These are phyloP conservation scores for Epinephelus coioides DNA, from an alignment of 2,797 vertebrate genomes.

Conservation along the genomic window DNA sequence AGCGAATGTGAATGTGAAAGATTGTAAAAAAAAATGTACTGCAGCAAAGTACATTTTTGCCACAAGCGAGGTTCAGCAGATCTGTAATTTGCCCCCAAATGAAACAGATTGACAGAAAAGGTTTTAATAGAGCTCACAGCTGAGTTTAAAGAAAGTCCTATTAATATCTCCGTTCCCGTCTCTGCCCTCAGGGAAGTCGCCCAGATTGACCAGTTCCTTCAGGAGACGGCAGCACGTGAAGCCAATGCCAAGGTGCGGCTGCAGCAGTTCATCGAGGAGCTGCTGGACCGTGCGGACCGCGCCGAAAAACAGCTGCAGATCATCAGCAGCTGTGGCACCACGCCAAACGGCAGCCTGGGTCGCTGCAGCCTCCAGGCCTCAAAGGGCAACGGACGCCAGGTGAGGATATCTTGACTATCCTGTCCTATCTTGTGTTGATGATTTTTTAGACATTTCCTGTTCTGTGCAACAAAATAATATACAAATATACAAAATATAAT, in stretches of 20 bases:
- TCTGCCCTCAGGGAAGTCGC: conserved; percentile 91
- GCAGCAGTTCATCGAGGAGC: conserved; percentile 99
- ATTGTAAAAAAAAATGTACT: not conserved
- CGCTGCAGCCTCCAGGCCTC: conserved; percentile 90
- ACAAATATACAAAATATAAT: not conserved
- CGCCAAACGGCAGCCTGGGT: conserved; percentile 95
- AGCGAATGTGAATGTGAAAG: conserved; percentile 31
- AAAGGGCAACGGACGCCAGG: conserved; percentile 88
- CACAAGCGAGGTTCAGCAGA: not conserved
- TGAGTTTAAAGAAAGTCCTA: not conserved
- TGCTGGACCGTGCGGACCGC: conserved; percentile 96
- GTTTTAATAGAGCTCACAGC: not conserved
- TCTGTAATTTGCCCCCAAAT: not conserved
- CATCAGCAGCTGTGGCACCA: conserved; percentile 97
- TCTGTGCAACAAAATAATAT: too few species aligned
- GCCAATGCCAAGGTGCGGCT: conserved; percentile 97
- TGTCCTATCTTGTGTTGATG: not conserved
- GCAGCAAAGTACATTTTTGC: not conserved
- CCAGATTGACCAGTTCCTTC: conserved; percentile 98
- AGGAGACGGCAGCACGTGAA: conserved; percentile 96
- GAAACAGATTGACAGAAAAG: not conserved
- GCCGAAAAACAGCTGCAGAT: conserved; percentile 98
- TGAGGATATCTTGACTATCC: conserved; percentile 44
- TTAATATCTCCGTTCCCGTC: not conserved
- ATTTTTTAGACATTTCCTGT: not conserved